These are phyloP conservation scores for Anthopleura sola DNA, from an alignment of 64 coral and sea anemone species.

Conservation along the genomic window DNA sequence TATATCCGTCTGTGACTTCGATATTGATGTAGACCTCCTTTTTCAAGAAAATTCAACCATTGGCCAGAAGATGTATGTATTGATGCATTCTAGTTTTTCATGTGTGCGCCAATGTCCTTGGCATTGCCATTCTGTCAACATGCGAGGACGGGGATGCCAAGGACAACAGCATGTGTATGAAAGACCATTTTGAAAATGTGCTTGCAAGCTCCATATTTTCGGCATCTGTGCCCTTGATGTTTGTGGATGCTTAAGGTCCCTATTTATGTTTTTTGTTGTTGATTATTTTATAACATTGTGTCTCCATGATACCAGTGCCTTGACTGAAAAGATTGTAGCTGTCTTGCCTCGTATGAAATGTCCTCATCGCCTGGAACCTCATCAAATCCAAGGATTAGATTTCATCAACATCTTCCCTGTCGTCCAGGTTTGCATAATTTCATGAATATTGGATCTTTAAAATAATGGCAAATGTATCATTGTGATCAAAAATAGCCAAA, in stretches of 20 bases:
- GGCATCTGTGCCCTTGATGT: too few relatives aligned
- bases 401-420: slow-evolving; percentile 99
- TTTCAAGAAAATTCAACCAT: slow-evolving; percentile 99
- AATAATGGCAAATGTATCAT: too few relatives aligned
- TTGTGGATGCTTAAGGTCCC: too few relatives aligned
- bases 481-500: too few relatives aligned
- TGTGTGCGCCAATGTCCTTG: too few relatives aligned
- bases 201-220: too few relatives aligned
- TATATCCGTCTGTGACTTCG: slow-evolving; percentile 96
- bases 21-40: slow-evolving; percentile 94
- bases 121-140: too few relatives aligned
- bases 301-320: slow-evolving; percentile 40
- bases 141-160: too few relatives aligned
- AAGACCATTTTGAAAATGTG: too few relatives aligned
- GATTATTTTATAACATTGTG: not conserved
- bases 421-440: slow-evolving; percentile 64
- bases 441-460: too few relatives aligned
- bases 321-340: slow-evolving; percentile 99
- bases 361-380: slow-evolving; percentile 93
- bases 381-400: slow-evolving; percentile 98
- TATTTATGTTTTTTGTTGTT: slow-evolving; percentile 2
- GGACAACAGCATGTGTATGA: too few relatives aligned
- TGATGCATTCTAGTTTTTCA: too few relatives aligned
- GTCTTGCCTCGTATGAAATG: slow-evolving; percentile 98
- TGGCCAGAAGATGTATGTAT: slow-evolving; percentile 94